Evolutionary conservation across 2,797 vertebrate species (phyloP).

Genomic region (Borostomias antarcticus): DNA sequence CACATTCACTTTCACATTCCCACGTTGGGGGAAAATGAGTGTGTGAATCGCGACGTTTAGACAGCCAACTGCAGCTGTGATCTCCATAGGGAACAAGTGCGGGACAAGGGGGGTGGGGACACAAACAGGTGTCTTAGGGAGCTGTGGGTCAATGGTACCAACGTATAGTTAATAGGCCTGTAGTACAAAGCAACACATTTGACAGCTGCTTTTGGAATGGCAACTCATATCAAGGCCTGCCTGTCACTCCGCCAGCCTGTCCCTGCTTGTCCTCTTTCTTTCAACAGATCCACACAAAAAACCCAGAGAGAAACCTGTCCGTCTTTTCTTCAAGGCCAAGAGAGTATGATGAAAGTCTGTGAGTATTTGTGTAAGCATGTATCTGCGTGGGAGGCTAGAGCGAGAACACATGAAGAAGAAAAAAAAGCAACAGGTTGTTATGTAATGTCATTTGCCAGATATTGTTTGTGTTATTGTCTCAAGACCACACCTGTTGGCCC

Average conservation of each 20-base stretch:
- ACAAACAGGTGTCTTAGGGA: constrained; percentile 23
- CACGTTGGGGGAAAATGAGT: constrained; percentile 23
- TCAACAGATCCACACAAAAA: constrained; percentile 54
- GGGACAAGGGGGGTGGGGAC: constrained; percentile 18
- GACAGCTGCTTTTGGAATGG: constrained; percentile 58
- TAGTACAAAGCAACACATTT: constrained; percentile 15
- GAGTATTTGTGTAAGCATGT: constrained; percentile 24
- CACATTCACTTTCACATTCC: constrained; percentile 6
- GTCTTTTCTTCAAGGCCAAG: constrained; percentile 46
- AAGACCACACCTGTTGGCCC: constrained; percentile 29
- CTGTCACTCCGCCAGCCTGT: constrained; percentile 38
- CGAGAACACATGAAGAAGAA: not conserved
- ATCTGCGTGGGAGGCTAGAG: not conserved
- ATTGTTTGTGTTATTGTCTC: not conserved
- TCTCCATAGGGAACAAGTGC: constrained; percentile 36
- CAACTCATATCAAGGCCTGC: constrained; percentile 37
- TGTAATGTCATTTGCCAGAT: constrained; percentile 10
- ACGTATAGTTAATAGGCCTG: constrained; percentile 15
- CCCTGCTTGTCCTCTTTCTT: constrained; percentile 58
- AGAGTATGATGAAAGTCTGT: constrained; percentile 8
- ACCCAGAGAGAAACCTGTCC: constrained; percentile 42
- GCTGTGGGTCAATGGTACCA: not conserved
- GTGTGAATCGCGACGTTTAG: constrained; percentile 48
- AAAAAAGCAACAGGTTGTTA: not conserved
- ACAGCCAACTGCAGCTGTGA: constrained; percentile 56